Conservation (phyloP, 2,888 invertebrate genomes). For the Cheilosia impressa region DNA sequence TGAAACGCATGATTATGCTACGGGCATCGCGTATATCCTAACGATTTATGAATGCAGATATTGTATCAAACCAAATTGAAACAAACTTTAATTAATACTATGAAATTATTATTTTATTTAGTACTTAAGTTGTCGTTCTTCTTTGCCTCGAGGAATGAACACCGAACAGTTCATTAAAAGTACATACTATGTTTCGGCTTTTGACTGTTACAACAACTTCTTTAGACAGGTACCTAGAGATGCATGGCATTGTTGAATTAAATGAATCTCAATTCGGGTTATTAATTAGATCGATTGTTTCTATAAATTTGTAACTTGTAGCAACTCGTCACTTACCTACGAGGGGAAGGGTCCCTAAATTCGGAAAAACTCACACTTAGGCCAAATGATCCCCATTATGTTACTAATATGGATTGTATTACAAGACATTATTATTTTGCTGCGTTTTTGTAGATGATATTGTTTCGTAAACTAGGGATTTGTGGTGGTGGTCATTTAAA, state of each 20-base stretch:
- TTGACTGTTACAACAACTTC: constrained; percentile 2
- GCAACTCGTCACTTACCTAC: no score
- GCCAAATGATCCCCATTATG: no score
- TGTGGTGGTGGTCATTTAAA: no score
- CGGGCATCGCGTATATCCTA: constrained; percentile 23
- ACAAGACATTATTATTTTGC: no score
- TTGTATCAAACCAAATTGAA: constrained; percentile 46
- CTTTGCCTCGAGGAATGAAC: constrained; percentile 30
- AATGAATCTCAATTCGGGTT: no score
- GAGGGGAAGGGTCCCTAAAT: no score
- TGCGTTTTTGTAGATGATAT: no score
- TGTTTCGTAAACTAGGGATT: no score
- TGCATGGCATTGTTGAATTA: background rate
- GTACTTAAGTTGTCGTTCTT: constrained; percentile 32
- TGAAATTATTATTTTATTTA: constrained; percentile 47
- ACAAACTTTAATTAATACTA: constrained; percentile 46
- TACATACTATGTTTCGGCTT: constrained; percentile 3
- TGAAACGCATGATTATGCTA: constrained; percentile 28
- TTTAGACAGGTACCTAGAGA: background rate
- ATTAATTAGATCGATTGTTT: no score
- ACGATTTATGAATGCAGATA: constrained; percentile 21
- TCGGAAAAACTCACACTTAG: no score
- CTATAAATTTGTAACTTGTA: no score
- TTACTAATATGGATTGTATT: no score
- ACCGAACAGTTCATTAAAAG: constrained; percentile 16